Evolutionary conservation across 2,888 invertebrate genomes (phyloP), one percentile per base, ranked within the genome.

Genomic region (Polydrusus tereticollis): DNA sequence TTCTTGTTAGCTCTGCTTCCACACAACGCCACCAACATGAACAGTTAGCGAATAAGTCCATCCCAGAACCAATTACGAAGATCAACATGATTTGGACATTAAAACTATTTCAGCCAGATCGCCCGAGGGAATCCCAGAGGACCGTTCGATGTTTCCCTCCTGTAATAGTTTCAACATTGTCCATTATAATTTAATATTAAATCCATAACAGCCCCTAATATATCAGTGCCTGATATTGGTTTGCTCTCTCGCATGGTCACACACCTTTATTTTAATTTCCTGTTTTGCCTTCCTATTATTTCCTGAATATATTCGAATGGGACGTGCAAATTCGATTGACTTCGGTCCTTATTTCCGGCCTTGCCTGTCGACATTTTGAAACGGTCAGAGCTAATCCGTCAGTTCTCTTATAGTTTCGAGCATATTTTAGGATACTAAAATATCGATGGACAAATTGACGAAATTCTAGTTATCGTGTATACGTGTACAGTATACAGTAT

Each of bases 261-360:
- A 55, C 82, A 80, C 78, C 79, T 82, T 81, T 81, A 83, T 84
- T 85, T 85, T 84, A 85, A 85, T 85, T 85, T 85, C 85, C 85
- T 85, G 85, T 83, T 81, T 82, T 82, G 82, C 82, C 80, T 78
- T 80, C 80, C 83, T 79, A 83, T 85, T 83, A 83, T 82, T 81
- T 81, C 80, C 80, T 77, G 77, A 77, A 80, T 77, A 78, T 79
- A 80, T 77, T 76, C 78, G 80, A 78, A 78, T 76, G 79, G 80
- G 81, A 81, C 81, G 81, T 80, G 80, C 77, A 75, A 78, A 80
- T 82, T 80, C 82, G 83, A 84, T 84, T 84, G 83, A 83, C 83
- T 84, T 80, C 78, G 81, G 80, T 81, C 80, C 80, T 80, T 83
- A 84, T 83, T 83, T 84, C 83, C 84, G 82, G 20, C 36, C 70